A percentile compares a stretch with the other conserved stretches of the same genome.
Evolutionary conservation across 2,888 invertebrate genomes (phyloP).

Genomic region (Chrysolina oricalcia): DNA sequence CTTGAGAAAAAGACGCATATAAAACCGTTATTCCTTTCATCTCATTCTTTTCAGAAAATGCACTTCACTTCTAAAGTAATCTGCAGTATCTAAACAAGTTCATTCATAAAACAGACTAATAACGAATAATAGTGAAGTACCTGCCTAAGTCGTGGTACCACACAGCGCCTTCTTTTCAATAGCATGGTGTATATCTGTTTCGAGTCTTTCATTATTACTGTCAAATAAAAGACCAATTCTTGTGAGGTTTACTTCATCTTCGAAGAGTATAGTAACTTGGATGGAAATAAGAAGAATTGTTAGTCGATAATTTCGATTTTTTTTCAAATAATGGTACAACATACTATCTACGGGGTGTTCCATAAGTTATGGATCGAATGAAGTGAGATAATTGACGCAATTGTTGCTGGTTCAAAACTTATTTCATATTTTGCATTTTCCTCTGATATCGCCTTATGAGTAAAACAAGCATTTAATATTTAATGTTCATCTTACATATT

Average conservation of each 20-base stretch:
- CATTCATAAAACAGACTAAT: conserved; percentile 30
- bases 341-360: too few species aligned
- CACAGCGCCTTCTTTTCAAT: background rate
- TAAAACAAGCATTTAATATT: too few species aligned
- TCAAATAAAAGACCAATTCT: conserved; percentile 24
- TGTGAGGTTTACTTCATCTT: background rate
- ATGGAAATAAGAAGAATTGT: background rate
- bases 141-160: conserved; percentile 22
- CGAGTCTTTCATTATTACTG: conserved; percentile 20
- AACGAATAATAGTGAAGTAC: conserved; percentile 17
- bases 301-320: background rate
- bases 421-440: too few species aligned
- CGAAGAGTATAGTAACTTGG: background rate
- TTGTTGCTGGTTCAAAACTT: too few species aligned
- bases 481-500: too few species aligned
- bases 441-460: too few species aligned
- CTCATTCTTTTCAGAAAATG: background rate
- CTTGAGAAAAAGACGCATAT: background rate
- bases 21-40: conserved; percentile 12
- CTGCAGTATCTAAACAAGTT: background rate
- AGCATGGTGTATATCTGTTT: conserved; percentile 29
- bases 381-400: too few species aligned
- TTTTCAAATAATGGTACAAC: too few species aligned
- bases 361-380: too few species aligned
- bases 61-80: conserved; percentile 19